Evolutionary conservation across 2,888 invertebrate species (phyloP).

Genomic region (Ornithoptera priamus): DNA sequence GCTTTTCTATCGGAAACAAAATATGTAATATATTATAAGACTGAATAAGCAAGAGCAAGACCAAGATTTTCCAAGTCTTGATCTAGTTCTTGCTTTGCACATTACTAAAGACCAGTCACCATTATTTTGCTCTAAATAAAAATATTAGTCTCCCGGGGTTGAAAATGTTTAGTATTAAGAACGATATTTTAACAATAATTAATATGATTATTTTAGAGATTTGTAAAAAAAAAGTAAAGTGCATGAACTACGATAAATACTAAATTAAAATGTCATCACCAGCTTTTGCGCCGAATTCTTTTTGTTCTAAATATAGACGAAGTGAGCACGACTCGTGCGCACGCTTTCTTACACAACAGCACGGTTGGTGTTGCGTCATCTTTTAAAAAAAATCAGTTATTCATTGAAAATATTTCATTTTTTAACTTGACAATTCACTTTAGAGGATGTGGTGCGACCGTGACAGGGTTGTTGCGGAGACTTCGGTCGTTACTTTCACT

Average conservation of each 20-base stretch:
- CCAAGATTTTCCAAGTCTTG: too few species aligned
- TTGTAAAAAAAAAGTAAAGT: background rate
- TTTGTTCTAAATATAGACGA: constrained; percentile 10
- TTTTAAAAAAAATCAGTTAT: constrained; percentile 13
- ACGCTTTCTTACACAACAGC: constrained; percentile 11
- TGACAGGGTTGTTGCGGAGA: background rate
- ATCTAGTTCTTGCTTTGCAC: too few species aligned
- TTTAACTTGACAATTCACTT: background rate
- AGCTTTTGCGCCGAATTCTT: constrained; percentile 19
- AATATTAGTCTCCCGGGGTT: too few species aligned
- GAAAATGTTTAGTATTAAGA: background rate
- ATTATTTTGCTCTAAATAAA: too few species aligned
- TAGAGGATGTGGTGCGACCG: background rate
- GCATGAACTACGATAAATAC: constrained; percentile 1
- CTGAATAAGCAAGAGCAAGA: too few species aligned
- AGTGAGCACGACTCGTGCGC: background rate
- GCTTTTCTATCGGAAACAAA: too few species aligned
- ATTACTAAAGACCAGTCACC: too few species aligned
- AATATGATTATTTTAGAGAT: background rate
- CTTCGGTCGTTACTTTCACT: too few species aligned
- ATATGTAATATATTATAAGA: too few species aligned
- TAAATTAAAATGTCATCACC: constrained; percentile 1
- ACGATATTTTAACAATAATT: background rate
- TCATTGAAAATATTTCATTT: background rate
- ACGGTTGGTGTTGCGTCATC: constrained; percentile 24